A percentile compares a stretch with the other conserved stretches of the same genome.
Conservation (phyloP, 92 coral and sea anemone species). For the Palythoa caribaeorum region DNA sequence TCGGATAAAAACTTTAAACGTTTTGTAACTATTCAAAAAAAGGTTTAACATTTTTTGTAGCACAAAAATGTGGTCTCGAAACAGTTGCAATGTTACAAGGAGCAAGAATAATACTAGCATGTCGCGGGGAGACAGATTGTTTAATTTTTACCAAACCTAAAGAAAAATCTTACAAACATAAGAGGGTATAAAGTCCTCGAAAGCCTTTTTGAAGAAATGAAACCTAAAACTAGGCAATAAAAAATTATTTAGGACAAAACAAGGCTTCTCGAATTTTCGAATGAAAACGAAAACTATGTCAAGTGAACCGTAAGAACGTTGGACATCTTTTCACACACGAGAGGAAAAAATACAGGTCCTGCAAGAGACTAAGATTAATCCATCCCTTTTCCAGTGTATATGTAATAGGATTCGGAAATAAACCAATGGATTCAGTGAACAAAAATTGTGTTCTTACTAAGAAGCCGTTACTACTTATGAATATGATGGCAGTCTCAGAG, state of each 20-base stretch:
- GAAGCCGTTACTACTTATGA: not conserved
- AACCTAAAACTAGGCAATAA: not conserved
- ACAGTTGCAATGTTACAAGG: not conserved
- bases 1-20: too few species aligned
- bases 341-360: not conserved
- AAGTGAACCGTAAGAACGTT: not conserved
- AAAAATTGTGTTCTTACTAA: not conserved
- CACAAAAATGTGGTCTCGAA: not conserved
- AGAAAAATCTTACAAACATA: not conserved
- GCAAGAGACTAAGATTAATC: not conserved
- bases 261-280: not conserved
- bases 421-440: not conserved
- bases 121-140: constrained; percentile 7
- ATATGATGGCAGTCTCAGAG: not conserved
- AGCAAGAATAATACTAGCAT: not conserved
- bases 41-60: not conserved
- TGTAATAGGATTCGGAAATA: not conserved
- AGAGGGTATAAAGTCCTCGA: not conserved
- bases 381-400: not conserved
- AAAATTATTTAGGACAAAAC: not conserved
- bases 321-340: not conserved
- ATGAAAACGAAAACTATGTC: not conserved
- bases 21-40: not conserved
- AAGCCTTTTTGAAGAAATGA: not conserved
- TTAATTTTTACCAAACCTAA: not conserved